These are phyloP conservation scores for Lycaon pictus DNA, from an alignment of 2,113 vertebrate genomes.

Conservation along the genomic window DNA sequence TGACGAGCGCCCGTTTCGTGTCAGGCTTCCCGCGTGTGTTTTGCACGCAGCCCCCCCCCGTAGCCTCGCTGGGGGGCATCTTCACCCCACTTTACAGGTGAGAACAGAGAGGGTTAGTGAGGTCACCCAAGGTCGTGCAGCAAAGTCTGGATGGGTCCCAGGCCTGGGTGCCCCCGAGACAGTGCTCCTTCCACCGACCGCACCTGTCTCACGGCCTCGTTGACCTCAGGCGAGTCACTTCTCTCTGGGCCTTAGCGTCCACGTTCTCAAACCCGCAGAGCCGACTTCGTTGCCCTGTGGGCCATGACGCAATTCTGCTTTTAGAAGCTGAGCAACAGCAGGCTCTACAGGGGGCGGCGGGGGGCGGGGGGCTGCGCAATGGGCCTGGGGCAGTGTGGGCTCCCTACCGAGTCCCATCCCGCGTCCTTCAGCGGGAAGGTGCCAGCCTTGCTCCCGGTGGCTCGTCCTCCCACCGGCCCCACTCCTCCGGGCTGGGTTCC, in stretches of 20 bases:
- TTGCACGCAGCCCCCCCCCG: background rate
- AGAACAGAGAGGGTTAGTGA: background rate
- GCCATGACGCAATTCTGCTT: background rate
- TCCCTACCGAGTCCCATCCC: no score
- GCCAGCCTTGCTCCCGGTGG: no score
- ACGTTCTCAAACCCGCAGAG: background rate
- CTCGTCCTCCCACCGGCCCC: no score
- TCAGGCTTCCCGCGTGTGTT: background rate
- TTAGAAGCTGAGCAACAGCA: background rate
- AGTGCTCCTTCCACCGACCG: background rate
- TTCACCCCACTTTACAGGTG: background rate
- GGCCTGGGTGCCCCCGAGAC: background rate
- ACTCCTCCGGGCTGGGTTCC: no score
- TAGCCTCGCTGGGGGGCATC: background rate
- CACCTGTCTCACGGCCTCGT: background rate
- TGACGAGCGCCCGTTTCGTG: background rate
- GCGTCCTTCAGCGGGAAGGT: no score
- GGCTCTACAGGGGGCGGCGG: background rate
- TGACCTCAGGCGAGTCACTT: background rate
- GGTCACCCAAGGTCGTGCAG: background rate
- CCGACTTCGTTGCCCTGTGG: background rate
- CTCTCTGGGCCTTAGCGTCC: background rate
- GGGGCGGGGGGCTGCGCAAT: background rate
- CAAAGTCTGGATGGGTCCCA: background rate
- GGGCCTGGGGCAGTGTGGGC: no score